Percentiles rank a stretch among this genome's conserved stretches.
Conservation (phyloP, 30 jellyfish, hydroid and myxozoan species). For the Aurelia aurita region DNA sequence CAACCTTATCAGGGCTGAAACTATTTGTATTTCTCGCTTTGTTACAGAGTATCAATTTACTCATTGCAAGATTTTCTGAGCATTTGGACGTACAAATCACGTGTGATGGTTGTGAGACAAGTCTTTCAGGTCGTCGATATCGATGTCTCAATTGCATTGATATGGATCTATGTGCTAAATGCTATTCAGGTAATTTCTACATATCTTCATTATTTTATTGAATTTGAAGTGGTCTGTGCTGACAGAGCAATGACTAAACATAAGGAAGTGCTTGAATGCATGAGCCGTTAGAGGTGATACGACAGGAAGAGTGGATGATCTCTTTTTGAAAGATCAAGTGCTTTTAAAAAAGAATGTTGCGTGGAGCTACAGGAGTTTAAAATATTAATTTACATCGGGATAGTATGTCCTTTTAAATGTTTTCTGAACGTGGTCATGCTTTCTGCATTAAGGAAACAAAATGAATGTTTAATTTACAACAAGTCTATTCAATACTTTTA, state of each 20-base stretch:
- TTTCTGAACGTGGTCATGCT: too few species aligned
- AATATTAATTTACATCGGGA: too few species aligned
- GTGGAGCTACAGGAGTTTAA: too few species aligned
- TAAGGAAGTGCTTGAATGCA: too few species aligned
- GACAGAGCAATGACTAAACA: too few species aligned
- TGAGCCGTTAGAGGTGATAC: too few species aligned
- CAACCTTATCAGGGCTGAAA: neutral
- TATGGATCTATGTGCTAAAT: slow-evolving; percentile 84
- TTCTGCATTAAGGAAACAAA: too few species aligned
- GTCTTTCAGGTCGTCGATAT: slow-evolving; percentile 53
- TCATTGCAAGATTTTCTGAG: slow-evolving; percentile 91
- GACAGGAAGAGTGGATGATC: too few species aligned
- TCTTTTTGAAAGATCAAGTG: too few species aligned
- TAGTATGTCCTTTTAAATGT: too few species aligned
- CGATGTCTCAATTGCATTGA: slow-evolving; percentile 90
- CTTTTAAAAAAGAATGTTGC: too few species aligned
- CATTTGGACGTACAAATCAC: slow-evolving; percentile 83
- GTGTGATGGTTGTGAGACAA: slow-evolving; percentile 91
- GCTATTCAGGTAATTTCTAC: slow-evolving; percentile 55
- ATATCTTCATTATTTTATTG: neutral
- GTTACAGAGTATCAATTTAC: slow-evolving; percentile 72
- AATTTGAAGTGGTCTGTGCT: neutral
- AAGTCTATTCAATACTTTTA: neutral
- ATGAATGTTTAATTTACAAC: too few species aligned
- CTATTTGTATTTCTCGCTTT: neutral